These are phyloP conservation scores for Pseudochirops corinnae DNA, from an alignment of 2,797 vertebrate genomes.

Conservation along the genomic window DNA sequence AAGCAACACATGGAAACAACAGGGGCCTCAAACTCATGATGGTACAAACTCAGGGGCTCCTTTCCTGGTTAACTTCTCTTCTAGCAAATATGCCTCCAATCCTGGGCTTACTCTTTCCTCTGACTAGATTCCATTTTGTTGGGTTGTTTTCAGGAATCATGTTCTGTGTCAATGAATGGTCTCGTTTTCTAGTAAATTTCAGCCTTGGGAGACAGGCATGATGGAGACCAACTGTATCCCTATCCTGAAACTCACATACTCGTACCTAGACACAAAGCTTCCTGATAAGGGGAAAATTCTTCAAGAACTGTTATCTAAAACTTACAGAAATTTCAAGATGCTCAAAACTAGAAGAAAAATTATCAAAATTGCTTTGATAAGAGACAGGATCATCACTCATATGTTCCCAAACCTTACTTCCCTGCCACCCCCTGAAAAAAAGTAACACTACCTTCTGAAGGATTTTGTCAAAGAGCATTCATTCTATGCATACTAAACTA, in stretches of 20 bases:
- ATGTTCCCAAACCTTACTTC: too few relatives aligned
- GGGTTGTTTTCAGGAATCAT: not conserved
- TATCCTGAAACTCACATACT: not conserved
- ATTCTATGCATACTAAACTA: not conserved
- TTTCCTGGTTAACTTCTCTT: not conserved
- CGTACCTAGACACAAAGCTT: not conserved
- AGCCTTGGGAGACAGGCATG: not conserved
- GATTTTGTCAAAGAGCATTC: not conserved
- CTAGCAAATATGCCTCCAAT: not conserved
- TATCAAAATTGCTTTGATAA: too few relatives aligned
- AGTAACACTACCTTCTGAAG: not conserved
- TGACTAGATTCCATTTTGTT: not conserved
- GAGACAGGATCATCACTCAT: too few relatives aligned
- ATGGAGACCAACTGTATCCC: not conserved
- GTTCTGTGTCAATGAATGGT: not conserved
- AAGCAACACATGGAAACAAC: not conserved
- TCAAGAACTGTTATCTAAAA: too few relatives aligned
- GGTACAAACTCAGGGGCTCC: not conserved
- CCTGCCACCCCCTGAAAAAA: too few relatives aligned
- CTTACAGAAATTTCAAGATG: too few relatives aligned
- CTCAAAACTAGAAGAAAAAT: too few relatives aligned
- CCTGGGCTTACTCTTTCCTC: not conserved
- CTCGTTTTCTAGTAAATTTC: not conserved
- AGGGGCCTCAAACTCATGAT: not conserved
- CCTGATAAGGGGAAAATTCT: not conserved